phyloP scores from a whole-genome alignment of 2,888 invertebrate species.

The Thecocarcelia acutangulata region DNA sequence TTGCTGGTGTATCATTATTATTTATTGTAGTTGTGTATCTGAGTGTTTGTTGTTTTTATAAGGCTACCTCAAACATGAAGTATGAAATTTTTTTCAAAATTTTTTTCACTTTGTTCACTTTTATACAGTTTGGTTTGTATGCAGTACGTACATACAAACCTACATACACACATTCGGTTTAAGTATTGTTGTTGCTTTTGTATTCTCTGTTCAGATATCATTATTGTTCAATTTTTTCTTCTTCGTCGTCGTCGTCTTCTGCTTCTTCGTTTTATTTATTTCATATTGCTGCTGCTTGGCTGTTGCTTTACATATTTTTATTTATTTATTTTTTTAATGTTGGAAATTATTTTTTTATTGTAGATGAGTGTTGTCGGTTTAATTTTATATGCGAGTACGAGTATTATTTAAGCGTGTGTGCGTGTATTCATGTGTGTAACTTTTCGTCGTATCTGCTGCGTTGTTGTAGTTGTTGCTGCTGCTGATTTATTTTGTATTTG shows the following conservation, averaged over 20 bases:
- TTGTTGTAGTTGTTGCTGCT: slow-evolving; percentile 57
- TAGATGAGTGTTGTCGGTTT: slow-evolving; percentile 54
- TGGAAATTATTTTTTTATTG: slow-evolving; percentile 43
- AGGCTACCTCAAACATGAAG: slow-evolving; percentile 57
- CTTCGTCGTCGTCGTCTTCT: slow-evolving; percentile 29
- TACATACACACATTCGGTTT: background rate
- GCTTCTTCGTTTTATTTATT: slow-evolving; percentile 31
- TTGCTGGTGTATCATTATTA: slow-evolving; percentile 33
- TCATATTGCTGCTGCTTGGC: slow-evolving; percentile 57
- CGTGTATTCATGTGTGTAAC: background rate
- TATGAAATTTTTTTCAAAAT: slow-evolving; percentile 56
- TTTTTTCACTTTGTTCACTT: slow-evolving; percentile 18
- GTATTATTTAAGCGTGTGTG: slow-evolving; percentile 1
- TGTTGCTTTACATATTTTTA: slow-evolving; percentile 58
- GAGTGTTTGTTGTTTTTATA: slow-evolving; percentile 48
- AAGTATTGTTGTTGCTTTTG: slow-evolving; percentile 37
- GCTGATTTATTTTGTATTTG: slow-evolving; percentile 77
- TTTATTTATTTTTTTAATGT: slow-evolving; percentile 43
- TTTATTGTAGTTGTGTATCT: slow-evolving; percentile 41
- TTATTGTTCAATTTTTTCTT: slow-evolving; percentile 57
- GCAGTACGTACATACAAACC: background rate
- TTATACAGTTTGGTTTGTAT: slow-evolving; percentile 3
- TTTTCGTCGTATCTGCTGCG: slow-evolving; percentile 37
- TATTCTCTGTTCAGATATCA: slow-evolving; percentile 58
- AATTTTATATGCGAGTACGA: slow-evolving; percentile 32